A percentile compares a stretch with the other conserved stretches of the same genome.
Evolutionary conservation across 2,797 vertebrate genomes (phyloP).

Genomic region (Furcifer pardalis): DNA sequence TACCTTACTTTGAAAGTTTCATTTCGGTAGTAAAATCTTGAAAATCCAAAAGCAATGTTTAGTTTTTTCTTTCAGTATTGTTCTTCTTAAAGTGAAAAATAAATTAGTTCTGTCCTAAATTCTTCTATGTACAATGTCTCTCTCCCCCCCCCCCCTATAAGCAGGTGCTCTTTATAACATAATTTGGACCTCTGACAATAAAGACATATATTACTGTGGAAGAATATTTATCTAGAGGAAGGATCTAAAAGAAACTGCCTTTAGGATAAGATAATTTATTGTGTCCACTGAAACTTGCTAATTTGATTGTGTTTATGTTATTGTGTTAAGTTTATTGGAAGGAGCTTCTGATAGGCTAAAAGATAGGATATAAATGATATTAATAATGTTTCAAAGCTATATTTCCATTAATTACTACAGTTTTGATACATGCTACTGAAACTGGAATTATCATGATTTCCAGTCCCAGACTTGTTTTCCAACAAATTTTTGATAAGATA

Average conservation of each 20-base stretch:
- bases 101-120: background rate
- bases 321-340: background rate
- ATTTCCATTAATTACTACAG: background rate
- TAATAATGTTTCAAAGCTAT: background rate
- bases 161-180: background rate
- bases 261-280: background rate
- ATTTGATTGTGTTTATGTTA: background rate
- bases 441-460: background rate
- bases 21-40: slow-evolving; percentile 47
- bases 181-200: background rate
- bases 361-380: background rate
- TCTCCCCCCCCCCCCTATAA: background rate
- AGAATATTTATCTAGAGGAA: background rate
- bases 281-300: background rate
- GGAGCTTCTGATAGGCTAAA: background rate
- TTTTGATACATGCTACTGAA: background rate
- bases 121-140: background rate
- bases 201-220: background rate
- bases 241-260: too few species aligned
- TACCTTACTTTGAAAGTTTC: slow-evolving; percentile 52
- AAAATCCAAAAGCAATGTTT: slow-evolving; percentile 34
- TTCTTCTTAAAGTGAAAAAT: background rate
- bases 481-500: background rate
- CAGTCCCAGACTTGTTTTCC: background rate
- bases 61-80: slow-evolving; percentile 2